A percentile compares a stretch with the other conserved stretches of the same genome.
Conservation (phyloP, 2,888 invertebrate genomes). For the Agrotis exclamationis region DNA sequence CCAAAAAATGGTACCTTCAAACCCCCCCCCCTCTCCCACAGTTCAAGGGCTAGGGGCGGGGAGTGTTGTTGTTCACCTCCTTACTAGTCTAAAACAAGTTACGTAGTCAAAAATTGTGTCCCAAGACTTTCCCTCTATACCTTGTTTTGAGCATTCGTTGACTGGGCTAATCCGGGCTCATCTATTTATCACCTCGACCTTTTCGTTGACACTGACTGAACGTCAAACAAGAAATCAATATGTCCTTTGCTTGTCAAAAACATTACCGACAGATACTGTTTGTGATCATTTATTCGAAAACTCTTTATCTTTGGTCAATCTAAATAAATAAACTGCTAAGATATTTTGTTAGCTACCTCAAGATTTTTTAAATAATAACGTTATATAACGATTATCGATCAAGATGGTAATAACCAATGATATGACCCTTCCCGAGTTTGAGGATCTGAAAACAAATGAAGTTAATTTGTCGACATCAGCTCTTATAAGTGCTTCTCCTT, state of each 20-base stretch:
- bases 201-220: conserved; percentile 35
- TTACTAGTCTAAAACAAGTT: no score
- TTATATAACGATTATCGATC: background rate
- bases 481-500: conserved; percentile 96
- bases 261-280: no score
- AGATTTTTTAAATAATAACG: conserved; percentile 8
- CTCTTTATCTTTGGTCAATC: background rate
- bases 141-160: no score
- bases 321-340: background rate
- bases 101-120: no score
- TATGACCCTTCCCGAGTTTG: conserved; percentile 94
- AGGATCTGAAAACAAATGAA: conserved; percentile 95
- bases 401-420: conserved; percentile 93
- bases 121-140: no score
- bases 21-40: no score
- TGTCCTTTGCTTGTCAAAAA: background rate
- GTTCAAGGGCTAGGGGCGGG: no score
- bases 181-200: no score
- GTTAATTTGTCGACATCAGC: conserved; percentile 95
- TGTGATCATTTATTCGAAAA: background rate
- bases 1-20: no score
- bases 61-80: no score
- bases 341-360: background rate
- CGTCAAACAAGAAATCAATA: conserved; percentile 20
- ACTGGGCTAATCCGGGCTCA: no score